phyloP scores from a whole-genome alignment of 2,797 vertebrate species.

The Micropoecilia bifurca region DNA sequence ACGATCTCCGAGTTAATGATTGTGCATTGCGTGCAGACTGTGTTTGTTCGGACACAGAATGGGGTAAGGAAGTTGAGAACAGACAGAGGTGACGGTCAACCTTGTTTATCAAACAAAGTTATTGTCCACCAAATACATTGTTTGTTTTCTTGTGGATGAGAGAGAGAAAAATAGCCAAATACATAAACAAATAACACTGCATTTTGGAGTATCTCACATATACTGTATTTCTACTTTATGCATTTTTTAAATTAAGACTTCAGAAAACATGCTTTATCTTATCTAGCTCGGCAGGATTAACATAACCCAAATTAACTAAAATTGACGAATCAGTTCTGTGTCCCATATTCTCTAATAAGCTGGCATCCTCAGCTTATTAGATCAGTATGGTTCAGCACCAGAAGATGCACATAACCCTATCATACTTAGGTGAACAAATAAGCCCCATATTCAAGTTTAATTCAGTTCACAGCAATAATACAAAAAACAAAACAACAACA shows the following conservation, averaged over 20 bases:
- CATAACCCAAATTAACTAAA: no score
- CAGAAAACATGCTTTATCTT: no score
- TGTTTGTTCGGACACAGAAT: constrained; percentile 85
- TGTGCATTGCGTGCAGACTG: constrained; percentile 87
- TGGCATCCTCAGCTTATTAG: no score
- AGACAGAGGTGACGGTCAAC: constrained; percentile 76
- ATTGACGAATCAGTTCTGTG: no score
- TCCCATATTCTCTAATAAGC: no score
- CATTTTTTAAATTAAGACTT: no score
- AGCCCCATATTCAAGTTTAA: background rate
- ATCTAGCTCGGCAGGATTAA: no score
- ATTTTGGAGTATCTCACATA: background rate
- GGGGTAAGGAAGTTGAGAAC: constrained; percentile 83
- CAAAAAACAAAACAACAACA: no score
- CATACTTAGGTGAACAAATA: background rate
- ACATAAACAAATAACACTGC: constrained; percentile 1
- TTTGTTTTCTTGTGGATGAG: constrained; percentile 63
- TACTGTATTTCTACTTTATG: no score
- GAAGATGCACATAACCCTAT: background rate
- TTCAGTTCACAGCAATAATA: background rate
- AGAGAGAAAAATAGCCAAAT: constrained; percentile 52
- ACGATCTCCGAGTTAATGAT: constrained; percentile 83
- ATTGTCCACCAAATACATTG: constrained; percentile 16
- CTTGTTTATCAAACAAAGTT: constrained; percentile 80
- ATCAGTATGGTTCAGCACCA: background rate